A percentile compares a stretch with the other conserved stretches of the same genome.
Conservation (phyloP, 2,888 invertebrate genomes). For the Xestoiulus laeticollis region DNA sequence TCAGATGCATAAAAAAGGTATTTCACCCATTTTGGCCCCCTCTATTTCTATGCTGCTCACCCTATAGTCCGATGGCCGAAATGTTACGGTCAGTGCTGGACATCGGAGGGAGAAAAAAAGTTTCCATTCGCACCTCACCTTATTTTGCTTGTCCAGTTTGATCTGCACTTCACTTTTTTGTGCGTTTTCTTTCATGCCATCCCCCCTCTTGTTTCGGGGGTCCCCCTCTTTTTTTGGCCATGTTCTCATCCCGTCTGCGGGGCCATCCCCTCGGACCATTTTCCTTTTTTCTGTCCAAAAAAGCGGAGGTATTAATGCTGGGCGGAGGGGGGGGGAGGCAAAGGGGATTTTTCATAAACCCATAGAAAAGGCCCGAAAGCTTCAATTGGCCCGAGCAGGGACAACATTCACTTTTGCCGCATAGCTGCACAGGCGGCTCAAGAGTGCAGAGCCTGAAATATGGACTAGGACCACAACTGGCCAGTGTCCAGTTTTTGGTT, state of each 20-base stretch:
- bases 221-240: constrained; percentile 3
- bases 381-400: constrained; percentile 3
- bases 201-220: constrained; percentile 2
- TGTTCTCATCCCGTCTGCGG: constrained; percentile 21
- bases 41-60: background rate
- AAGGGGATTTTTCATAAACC: constrained; percentile 4
- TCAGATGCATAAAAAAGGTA: background rate
- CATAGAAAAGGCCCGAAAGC: background rate
- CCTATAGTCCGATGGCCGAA: background rate
- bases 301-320: background rate
- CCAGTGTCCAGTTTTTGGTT: constrained; percentile 46
- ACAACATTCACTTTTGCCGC: constrained; percentile 21
- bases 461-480: constrained; percentile 33
- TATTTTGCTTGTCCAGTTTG: constrained; percentile 37
- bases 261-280: constrained; percentile 21
- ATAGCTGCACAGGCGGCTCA: constrained; percentile 6
- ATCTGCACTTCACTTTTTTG: constrained; percentile 31
- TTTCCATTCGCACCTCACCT: constrained; percentile 18
- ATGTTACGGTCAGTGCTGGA: constrained; percentile 18
- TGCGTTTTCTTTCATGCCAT: constrained; percentile 23
- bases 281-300: constrained; percentile 4
- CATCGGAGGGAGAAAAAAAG: background rate
- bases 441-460: constrained; percentile 8
- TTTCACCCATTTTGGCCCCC: background rate
- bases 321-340: background rate